Percentiles rank a stretch among this genome's conserved stretches.
These are phyloP conservation scores for Leucophenga varia DNA, from an alignment of 1,140 invertebrate species.

Conservation along the genomic window DNA sequence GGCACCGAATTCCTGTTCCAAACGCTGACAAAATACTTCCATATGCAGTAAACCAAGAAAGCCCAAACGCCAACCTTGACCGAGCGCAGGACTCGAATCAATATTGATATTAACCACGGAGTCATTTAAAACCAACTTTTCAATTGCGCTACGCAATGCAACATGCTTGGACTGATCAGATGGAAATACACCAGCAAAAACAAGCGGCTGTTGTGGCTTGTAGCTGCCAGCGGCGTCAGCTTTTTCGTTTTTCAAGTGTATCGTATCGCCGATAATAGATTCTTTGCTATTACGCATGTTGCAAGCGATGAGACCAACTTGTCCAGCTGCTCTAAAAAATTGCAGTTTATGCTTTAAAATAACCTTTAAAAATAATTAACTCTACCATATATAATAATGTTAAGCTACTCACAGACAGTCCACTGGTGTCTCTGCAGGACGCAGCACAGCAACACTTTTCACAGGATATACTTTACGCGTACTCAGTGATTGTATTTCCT, in stretches of 20 bases:
- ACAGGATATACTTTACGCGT: slow-evolving; percentile 76
- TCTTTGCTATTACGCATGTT: slow-evolving; percentile 80
- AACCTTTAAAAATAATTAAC: neutral
- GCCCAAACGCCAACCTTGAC: slow-evolving; percentile 90
- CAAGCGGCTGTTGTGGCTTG: slow-evolving; percentile 78
- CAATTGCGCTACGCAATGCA: slow-evolving; percentile 76
- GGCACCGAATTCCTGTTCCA: slow-evolving; percentile 91
- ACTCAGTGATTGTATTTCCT: slow-evolving; percentile 61
- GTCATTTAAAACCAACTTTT: slow-evolving; percentile 92
- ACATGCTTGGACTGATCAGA: slow-evolving; percentile 83
- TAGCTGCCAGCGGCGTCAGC: slow-evolving; percentile 66
- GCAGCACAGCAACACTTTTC: slow-evolving; percentile 76
- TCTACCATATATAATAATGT: neutral
- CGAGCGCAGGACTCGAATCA: slow-evolving; percentile 88
- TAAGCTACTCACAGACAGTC: slow-evolving; percentile 59
- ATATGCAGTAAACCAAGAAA: slow-evolving; percentile 94
- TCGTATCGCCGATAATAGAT: slow-evolving; percentile 82
- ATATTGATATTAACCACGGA: slow-evolving; percentile 77
- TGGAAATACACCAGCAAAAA: slow-evolving; percentile 94
- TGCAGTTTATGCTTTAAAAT: neutral
- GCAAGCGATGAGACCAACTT: slow-evolving; percentile 73
- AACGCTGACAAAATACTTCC: slow-evolving; percentile 91
- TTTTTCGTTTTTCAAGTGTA: slow-evolving; percentile 62
- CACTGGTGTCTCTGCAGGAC: slow-evolving; percentile 73
- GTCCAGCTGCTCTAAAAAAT: slow-evolving; percentile 56